Evolutionary conservation across 2,888 invertebrate species (phyloP).

Genomic region (Lithophane semibrunnea): DNA sequence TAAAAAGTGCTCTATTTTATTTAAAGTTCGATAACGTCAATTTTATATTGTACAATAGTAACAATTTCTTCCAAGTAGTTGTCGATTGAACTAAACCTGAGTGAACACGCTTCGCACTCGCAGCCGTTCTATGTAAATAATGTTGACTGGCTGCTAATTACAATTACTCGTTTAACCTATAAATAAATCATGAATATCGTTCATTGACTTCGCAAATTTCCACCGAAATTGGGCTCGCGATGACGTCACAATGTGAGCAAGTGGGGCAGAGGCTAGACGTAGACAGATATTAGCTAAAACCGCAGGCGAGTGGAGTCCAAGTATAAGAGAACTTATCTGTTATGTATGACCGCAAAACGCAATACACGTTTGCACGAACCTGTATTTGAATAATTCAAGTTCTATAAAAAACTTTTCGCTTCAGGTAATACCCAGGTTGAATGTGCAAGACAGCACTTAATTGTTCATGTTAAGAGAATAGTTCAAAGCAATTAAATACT

Average conservation of each 20-base stretch:
- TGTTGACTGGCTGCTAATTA: slow-evolving; percentile 24
- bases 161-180: slow-evolving; percentile 20
- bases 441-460: neutral
- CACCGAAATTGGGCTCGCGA: neutral
- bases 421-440: slow-evolving; percentile 18
- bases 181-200: slow-evolving; percentile 44
- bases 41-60: neutral
- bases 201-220: slow-evolving; percentile 37
- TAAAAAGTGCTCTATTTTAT: neutral
- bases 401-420: slow-evolving; percentile 36
- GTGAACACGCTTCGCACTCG: neutral
- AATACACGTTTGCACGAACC: slow-evolving; percentile 52
- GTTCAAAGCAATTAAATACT: neutral
- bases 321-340: slow-evolving; percentile 53
- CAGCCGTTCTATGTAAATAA: slow-evolving; percentile 14
- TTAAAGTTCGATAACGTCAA: neutral
- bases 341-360: slow-evolving; percentile 64
- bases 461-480: slow-evolving; percentile 5
- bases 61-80: slow-evolving; percentile 5
- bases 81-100: slow-evolving; percentile 21
- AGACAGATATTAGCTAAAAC: slow-evolving; percentile 54
- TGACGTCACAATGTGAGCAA: slow-evolving; percentile 51
- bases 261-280: slow-evolving; percentile 23
- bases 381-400: slow-evolving; percentile 20
- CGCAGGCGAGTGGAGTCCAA: slow-evolving; percentile 32